phyloP scores from a whole-genome alignment of 2,113 vertebrate genomes.

The Ifrita kowaldi region DNA sequence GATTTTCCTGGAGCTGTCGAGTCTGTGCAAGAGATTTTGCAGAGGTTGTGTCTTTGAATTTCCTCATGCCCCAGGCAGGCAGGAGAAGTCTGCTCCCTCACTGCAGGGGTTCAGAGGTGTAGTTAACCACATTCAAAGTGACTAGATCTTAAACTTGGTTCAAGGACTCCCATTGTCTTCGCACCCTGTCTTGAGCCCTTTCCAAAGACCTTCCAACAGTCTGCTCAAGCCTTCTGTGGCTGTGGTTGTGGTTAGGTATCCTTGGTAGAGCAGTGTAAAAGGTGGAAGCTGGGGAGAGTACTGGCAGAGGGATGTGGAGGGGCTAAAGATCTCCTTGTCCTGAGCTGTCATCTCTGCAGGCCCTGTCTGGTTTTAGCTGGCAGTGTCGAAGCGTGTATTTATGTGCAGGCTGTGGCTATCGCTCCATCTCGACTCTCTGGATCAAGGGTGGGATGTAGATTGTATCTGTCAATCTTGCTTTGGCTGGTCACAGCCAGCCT shows the following conservation, averaged over 20 bases:
- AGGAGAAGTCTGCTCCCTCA: neutral
- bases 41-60: neutral
- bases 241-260: neutral
- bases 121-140: neutral
- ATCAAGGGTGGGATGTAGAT: slow-evolving; percentile 50
- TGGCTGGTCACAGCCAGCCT: neutral
- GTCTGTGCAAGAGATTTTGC: neutral
- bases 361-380: slow-evolving; percentile 1
- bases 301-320: neutral
- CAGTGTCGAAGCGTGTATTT: neutral
- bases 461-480: slow-evolving; percentile 28
- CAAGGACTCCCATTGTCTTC: neutral
- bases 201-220: neutral
- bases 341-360: neutral
- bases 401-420: slow-evolving; percentile 45
- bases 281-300: neutral
- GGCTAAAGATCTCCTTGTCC: neutral
- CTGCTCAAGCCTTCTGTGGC: neutral
- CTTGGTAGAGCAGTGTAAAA: neutral
- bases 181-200: neutral
- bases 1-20: neutral
- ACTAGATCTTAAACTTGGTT: neutral
- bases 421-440: neutral
- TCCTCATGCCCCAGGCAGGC: neutral
- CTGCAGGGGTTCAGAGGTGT: rapidly evolving